Evolutionary conservation across 2,113 vertebrate genomes (phyloP), one percentile per base, ranked within the genome.

Genomic region (Cricetomys ansorgei): DNA sequence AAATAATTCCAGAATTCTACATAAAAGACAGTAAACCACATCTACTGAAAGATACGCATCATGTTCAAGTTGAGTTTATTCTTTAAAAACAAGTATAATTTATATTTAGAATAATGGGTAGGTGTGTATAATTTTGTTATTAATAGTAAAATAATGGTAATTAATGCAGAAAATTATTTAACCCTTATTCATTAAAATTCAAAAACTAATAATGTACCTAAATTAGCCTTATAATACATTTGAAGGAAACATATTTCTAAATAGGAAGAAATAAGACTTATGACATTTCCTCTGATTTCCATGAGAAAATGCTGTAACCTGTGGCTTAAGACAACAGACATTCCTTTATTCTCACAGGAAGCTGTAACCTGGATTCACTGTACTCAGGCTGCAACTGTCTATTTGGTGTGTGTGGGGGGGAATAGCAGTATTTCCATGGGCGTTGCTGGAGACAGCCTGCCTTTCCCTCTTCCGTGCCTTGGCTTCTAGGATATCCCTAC

Each of bases 131-230:
- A 76, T 43, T 92, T 95, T 64, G 16, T 53, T 92, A 69, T 50
- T 77, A 92, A 53, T 53, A 92, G 7, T 29, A 55, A 70, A 43
- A 55, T 25, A 29, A 95, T 80, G 87, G 4, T 45, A 48, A 69
- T 62, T 84, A 76, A 92, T 23, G 10, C 7, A 85, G 9, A 70
- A 88, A n/a, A 72, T 73, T 77, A 69, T 69, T 79, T 65, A 87
- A 81, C 29, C 90, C 8, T 7, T 34, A 88, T 69, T 95, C 45
- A 88, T 70, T 88, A 84, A 84, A 92, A 92, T 90, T 53, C 19
- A 64, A 59, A 73, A 29, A 90, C 27, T 73, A 65, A 92, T 29
- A 90, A 77, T 85, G 70, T 55, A 3, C 3, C 2, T 76, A 23
- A 1, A 37, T 89, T 92, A 62, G 62, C 1, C 21, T 88, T 27